These are phyloP conservation scores for Drosophila ananassae DNA, from an alignment of 1,140 invertebrate genomes.

Conservation along the genomic window DNA sequence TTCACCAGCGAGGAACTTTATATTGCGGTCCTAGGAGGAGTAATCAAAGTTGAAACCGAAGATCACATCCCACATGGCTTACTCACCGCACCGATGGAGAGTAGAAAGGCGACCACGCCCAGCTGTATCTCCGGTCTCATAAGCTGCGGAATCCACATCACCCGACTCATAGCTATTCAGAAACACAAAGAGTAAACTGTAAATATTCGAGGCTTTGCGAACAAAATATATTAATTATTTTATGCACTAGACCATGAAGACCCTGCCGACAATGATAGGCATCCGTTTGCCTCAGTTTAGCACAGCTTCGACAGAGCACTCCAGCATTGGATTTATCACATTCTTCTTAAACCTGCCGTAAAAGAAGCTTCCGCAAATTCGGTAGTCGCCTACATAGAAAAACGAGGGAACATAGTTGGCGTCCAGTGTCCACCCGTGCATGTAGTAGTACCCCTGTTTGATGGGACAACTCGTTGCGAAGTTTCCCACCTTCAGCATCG, in stretches of 20 bases:
- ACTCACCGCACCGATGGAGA: conserved; percentile 35
- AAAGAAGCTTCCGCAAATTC: conserved; percentile 44
- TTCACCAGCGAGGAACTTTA: conserved; percentile 44
- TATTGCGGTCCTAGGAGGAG: conserved; percentile 32
- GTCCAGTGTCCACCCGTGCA: conserved; percentile 57
- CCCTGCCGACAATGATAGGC: background rate
- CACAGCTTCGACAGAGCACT: conserved; percentile 55
- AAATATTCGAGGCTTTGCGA: background rate
- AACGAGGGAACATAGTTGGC: conserved; percentile 56
- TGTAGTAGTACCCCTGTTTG: conserved; percentile 54
- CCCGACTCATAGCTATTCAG: conserved; percentile 10
- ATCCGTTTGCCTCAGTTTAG: conserved; percentile 4
- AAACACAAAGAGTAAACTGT: background rate
- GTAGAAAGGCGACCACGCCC: conserved; percentile 13
- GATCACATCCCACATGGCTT: background rate
- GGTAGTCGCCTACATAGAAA: conserved; percentile 72
- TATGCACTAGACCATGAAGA: conserved; percentile 7
- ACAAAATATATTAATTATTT: conserved; percentile 42
- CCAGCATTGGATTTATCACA: conserved; percentile 28
- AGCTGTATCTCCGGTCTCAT: conserved; percentile 11
- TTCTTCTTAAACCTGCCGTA: conserved; percentile 52
- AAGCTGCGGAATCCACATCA: conserved; percentile 4
- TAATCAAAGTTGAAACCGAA: too few relatives aligned
- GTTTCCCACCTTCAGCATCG: conserved; percentile 59
- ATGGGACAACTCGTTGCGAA: conserved; percentile 69